These are phyloP conservation scores for Helogale parvula DNA, from an alignment of 2,113 vertebrate species.

Conservation along the genomic window DNA sequence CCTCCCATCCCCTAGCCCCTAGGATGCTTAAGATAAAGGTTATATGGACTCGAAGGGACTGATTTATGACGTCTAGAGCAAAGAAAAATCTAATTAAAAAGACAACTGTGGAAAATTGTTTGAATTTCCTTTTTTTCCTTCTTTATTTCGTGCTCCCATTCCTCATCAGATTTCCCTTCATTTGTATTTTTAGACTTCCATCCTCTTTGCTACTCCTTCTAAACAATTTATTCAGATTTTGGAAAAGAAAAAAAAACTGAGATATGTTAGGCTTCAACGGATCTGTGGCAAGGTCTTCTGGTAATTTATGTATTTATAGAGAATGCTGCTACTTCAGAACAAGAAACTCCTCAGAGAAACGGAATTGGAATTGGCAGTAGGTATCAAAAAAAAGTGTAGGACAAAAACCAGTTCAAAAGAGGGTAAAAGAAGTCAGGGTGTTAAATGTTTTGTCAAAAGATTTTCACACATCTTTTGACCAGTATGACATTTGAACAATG, in stretches of 20 bases:
- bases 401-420: background rate
- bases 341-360: slow-evolving; percentile 26
- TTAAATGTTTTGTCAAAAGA: slow-evolving; percentile 65
- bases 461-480: slow-evolving; percentile 52
- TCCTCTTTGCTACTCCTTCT: background rate
- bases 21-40: background rate
- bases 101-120: background rate
- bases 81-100: background rate
- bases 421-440: slow-evolving; percentile 12
- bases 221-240: slow-evolving; percentile 12
- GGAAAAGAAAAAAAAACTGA: slow-evolving; percentile 28
- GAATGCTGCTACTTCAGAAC: slow-evolving; percentile 23
- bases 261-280: background rate
- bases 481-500: slow-evolving; percentile 40
- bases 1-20: background rate
- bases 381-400: background rate
- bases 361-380: slow-evolving; percentile 1
- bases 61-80: slow-evolving; percentile 36
- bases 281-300: background rate
- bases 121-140: background rate
- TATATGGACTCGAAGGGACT: background rate
- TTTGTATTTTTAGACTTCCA: background rate
- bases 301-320: slow-evolving; percentile 41
- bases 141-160: background rate
- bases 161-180: background rate